Percentiles rank a stretch among this genome's conserved stretches.
phyloP scores from a whole-genome alignment of 2,888 invertebrate genomes.

The Elegia similella region DNA sequence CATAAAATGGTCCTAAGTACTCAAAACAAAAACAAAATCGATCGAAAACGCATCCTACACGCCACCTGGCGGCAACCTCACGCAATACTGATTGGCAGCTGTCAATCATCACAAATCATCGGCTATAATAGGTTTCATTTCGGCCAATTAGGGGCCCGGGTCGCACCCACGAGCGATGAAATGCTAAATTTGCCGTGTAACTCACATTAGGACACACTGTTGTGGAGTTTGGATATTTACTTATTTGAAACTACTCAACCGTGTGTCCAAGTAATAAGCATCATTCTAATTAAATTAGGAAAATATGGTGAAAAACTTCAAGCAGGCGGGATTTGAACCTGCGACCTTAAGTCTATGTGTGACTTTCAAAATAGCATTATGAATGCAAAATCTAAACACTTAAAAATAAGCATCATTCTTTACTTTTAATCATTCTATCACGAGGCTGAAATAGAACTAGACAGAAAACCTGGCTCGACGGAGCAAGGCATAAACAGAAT shows the following conservation, averaged over 20 bases:
- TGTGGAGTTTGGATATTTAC: neutral
- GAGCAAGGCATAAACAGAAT: too few relatives aligned
- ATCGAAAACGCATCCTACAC: constrained; percentile 29
- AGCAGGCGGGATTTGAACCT: too few relatives aligned
- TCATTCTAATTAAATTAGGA: too few relatives aligned
- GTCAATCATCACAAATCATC: constrained; percentile 70
- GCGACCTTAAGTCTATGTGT: too few relatives aligned
- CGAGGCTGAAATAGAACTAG: too few relatives aligned
- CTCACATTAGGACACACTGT: constrained; percentile 17
- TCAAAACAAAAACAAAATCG: constrained; percentile 6
- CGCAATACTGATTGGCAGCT: constrained; percentile 72
- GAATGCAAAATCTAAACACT: too few relatives aligned
- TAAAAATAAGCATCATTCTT: too few relatives aligned
- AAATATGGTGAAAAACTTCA: too few relatives aligned
- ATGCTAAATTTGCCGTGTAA: constrained; percentile 35
- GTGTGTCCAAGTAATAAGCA: too few relatives aligned
- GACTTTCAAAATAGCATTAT: too few relatives aligned
- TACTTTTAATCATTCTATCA: too few relatives aligned
- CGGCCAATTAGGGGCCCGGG: constrained; percentile 57
- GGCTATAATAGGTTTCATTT: constrained; percentile 66
- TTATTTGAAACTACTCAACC: neutral
- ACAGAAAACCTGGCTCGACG: too few relatives aligned
- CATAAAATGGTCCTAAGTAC: neutral
- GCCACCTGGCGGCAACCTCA: constrained; percentile 60
- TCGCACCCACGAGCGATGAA: constrained; percentile 56